Evolutionary conservation across 1,140 invertebrate species (phyloP), one percentile per base, ranked within the genome.

Genomic region (Saccostrea echinata): DNA sequence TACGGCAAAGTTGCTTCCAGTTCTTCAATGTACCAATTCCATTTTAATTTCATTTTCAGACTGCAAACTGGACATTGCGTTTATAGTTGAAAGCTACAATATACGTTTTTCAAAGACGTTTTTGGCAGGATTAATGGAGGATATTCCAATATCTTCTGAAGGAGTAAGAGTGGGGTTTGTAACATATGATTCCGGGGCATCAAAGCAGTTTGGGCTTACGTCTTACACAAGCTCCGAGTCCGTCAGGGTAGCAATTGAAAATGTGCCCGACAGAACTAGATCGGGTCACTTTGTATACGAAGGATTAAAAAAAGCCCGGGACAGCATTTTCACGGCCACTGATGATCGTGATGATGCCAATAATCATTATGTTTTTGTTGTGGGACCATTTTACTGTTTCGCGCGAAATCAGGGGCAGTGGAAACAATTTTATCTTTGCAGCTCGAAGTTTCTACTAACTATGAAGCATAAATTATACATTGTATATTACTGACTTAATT

Each of bases 311-410:
- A 27, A 30, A 76, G 68, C 68, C 8, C 68, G 68, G 68, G 68
- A 76, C 68, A 76, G 27, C 16, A 27, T 76, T 1, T 76, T 76
- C 16, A 76, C 68, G 0, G 27, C 68, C 68, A 11, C 27, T 2
- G 68, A 27, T 33, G 68, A 76, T 33, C 27, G 68, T 3, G 27
- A 24, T 9, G 68, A 76, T 30, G 68, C 68, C 27, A 27, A 16
- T 12, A 76, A 76, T 9, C 27, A 76, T 27, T 76, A 76, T 16
- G 68, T 76, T 27, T 33, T 76, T 30, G 30, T 76, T 30, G 68
- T 76, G 24, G 68, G 68, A 76, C 68, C 68, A 76, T 76, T 76
- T 13, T 12, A 76, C 68, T 35, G 68, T 76, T 13, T 24, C 68
- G 6, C 24, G 30, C 2, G 68, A 76, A 24, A 76, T 76, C 27